Conservation (phyloP, 2,888 invertebrate species). For the Himalopsyche anomala region DNA sequence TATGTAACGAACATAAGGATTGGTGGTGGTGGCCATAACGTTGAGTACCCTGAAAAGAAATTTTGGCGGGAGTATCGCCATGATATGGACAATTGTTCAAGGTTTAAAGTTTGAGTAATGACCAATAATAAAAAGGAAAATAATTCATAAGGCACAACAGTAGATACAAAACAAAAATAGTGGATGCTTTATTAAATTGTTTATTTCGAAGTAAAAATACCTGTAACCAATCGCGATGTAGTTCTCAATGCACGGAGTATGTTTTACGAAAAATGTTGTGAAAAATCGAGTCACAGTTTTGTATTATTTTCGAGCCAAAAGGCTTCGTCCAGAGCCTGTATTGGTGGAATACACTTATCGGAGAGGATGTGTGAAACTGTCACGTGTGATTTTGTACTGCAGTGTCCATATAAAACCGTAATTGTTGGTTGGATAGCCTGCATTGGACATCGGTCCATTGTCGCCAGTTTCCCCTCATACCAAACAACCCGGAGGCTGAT, state of each 20-base stretch:
- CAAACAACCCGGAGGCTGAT: constrained; percentile 15
- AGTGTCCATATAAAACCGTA: constrained; percentile 47
- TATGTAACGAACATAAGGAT: no score
- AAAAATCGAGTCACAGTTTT: constrained; percentile 16
- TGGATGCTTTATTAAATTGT: no score
- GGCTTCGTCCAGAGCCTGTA: neutral
- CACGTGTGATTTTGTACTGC: constrained; percentile 50
- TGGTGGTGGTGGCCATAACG: no score
- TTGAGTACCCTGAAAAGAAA: no score
- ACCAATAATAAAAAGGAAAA: no score
- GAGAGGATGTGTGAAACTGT: constrained; percentile 47
- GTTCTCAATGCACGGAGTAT: neutral
- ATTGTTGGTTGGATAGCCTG: constrained; percentile 21
- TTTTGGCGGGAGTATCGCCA: no score
- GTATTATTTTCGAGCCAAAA: constrained; percentile 20
- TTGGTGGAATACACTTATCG: constrained; percentile 30
- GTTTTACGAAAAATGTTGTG: neutral
- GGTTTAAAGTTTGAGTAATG: no score
- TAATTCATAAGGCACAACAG: no score
- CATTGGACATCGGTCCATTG: constrained; percentile 22
- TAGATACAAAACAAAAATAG: no score
- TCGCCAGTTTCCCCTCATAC: neutral
- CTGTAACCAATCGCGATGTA: neutral
- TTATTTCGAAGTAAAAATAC: no score
- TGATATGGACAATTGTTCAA: no score